These are phyloP conservation scores for Gobiocypris rarus DNA, from an alignment of 2,113 vertebrate genomes.

Conservation along the genomic window DNA sequence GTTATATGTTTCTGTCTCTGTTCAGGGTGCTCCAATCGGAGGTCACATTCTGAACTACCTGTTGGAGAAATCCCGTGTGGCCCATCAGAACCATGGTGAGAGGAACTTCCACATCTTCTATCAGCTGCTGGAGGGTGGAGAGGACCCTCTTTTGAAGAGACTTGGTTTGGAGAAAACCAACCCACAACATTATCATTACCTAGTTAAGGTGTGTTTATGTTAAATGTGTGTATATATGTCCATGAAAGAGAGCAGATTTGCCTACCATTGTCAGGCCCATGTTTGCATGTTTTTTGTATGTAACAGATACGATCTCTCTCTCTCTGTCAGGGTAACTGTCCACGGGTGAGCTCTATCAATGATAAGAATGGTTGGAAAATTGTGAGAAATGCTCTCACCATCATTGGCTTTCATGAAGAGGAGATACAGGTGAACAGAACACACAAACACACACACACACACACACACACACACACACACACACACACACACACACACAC, in stretches of 20 bases:
- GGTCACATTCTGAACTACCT: slow-evolving; percentile 98
- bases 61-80: slow-evolving; percentile 95
- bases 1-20: background rate
- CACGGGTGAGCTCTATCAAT: slow-evolving; percentile 92
- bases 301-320: background rate
- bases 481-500: background rate
- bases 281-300: background rate
- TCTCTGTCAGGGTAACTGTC: slow-evolving; percentile 87
- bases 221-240: background rate
- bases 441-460: background rate
- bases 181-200: slow-evolving; percentile 88
- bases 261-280: background rate
- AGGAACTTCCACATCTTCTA: slow-evolving; percentile 99
- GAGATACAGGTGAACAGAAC: slow-evolving; percentile 84
- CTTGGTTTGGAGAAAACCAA: slow-evolving; percentile 86
- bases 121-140: slow-evolving; percentile 92
- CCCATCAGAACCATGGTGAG: slow-evolving; percentile 95
- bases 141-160: slow-evolving; percentile 81
- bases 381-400: slow-evolving; percentile 84
- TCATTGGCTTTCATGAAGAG: slow-evolving; percentile 87
- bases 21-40: slow-evolving; percentile 89
- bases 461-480: background rate
- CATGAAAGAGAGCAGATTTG: background rate
- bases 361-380: slow-evolving; percentile 95
- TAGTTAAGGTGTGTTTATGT: slow-evolving; percentile 85